These are phyloP conservation scores for Elachura formosa DNA, from an alignment of 2,113 vertebrate species.

Conservation along the genomic window DNA sequence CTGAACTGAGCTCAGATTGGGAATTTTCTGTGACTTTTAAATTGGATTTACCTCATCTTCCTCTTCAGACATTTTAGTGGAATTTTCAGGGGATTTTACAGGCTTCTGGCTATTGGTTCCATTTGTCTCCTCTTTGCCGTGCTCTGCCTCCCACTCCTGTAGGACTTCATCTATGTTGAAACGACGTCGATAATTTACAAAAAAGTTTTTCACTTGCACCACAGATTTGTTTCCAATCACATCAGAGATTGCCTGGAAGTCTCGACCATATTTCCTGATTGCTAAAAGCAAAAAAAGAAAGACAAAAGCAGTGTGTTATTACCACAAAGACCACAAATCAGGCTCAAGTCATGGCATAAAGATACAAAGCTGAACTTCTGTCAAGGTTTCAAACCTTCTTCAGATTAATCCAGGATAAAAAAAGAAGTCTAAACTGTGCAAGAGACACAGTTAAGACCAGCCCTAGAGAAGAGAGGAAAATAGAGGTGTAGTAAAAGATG, in stretches of 20 bases:
- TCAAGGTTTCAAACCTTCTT: not conserved
- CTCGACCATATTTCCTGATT: slow-evolving; percentile 93
- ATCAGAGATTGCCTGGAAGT: slow-evolving; percentile 96
- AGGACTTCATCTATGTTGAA: slow-evolving; percentile 97
- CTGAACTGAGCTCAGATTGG: not conserved
- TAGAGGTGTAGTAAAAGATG: not conserved
- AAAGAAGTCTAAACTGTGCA: not conserved
- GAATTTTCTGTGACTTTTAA: not conserved
- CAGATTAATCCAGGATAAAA: not conserved
- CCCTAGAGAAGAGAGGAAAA: not conserved
- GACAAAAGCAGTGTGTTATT: not conserved
- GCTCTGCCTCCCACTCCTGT: slow-evolving; percentile 96
- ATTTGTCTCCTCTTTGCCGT: slow-evolving; percentile 81
- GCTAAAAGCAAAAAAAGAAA: slow-evolving; percentile 68
- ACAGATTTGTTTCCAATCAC: slow-evolving; percentile 98
- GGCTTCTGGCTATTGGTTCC: slow-evolving; percentile 79
- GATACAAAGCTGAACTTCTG: not conserved
- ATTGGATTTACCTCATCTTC: slow-evolving; percentile 79
- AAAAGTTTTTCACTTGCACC: slow-evolving; percentile 97
- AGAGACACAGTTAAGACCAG: not conserved
- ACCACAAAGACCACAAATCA: not conserved
- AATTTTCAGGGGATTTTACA: slow-evolving; percentile 78
- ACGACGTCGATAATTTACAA: slow-evolving; percentile 94
- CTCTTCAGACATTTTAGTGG: slow-evolving; percentile 77
- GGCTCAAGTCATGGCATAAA: not conserved